These are phyloP conservation scores for Plebejus melissa DNA, from an alignment of 2,888 invertebrate species.

Conservation along the genomic window DNA sequence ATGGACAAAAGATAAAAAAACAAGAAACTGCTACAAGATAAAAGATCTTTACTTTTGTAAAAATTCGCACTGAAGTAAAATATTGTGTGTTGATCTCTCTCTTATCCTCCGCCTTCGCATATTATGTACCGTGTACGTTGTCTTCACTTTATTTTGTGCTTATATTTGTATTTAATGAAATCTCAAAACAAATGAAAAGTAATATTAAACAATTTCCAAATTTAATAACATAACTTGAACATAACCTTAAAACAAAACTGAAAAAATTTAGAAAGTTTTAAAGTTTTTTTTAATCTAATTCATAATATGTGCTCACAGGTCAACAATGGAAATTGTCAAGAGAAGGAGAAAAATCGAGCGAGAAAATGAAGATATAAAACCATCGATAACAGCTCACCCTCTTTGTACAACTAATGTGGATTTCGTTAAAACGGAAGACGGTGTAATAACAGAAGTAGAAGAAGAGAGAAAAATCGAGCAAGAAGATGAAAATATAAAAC, in stretches of 20 bases:
- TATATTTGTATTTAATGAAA: no score
- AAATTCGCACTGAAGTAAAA: no score
- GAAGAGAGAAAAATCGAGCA: not conserved
- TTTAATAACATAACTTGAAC: not conserved
- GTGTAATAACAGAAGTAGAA: slow-evolving; percentile 8
- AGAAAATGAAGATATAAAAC: not conserved
- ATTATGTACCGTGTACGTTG: no score
- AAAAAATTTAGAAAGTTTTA: not conserved
- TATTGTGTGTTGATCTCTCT: no score
- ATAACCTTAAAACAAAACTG: not conserved
- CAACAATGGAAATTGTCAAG: not conserved
- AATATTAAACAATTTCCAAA: no score
- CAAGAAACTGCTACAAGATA: no score
- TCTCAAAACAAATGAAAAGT: no score
- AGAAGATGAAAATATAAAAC: not conserved
- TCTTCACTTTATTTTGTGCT: no score
- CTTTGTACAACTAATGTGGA: slow-evolving; percentile 27
- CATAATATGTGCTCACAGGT: not conserved
- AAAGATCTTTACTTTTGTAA: no score
- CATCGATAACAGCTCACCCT: slow-evolving; percentile 16
- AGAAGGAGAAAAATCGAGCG: not conserved
- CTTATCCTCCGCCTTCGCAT: no score
- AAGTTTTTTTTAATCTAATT: no score
- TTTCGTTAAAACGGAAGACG: slow-evolving; percentile 22
- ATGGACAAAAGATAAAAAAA: no score